Percentiles rank a stretch among this genome's conserved stretches.
Evolutionary conservation across 2,797 vertebrate genomes (phyloP).

Genomic region (Calcarius lapponicus): DNA sequence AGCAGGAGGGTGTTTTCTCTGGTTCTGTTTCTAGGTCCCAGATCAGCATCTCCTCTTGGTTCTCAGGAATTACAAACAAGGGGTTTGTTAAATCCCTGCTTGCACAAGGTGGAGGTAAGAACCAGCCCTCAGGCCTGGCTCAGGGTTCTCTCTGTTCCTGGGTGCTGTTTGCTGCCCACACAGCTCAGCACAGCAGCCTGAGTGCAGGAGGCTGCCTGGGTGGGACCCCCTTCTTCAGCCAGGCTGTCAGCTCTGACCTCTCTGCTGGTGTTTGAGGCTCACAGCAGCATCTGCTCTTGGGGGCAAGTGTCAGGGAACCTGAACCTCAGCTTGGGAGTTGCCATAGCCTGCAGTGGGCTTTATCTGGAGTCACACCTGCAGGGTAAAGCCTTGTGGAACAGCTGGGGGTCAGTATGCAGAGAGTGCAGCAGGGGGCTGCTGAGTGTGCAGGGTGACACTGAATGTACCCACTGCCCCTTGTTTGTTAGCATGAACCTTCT

Average conservation of each 20-base stretch:
- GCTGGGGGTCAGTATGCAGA: neutral
- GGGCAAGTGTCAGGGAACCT: no score
- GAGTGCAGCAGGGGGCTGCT: neutral
- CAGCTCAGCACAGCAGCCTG: rapidly evolving
- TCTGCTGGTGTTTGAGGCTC: rapidly evolving
- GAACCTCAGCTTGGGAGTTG: neutral
- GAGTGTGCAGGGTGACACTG: rapidly evolving
- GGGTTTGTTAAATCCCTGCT: neutral
- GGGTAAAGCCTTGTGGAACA: neutral
- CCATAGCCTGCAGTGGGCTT: neutral
- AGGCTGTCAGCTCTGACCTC: neutral
- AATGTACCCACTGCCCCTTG: rapidly evolving
- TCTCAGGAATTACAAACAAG: rapidly evolving
- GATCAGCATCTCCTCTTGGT: neutral
- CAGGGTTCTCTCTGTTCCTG: neutral
- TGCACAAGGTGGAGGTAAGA: neutral
- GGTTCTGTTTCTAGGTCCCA: neutral
- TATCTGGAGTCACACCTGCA: neutral
- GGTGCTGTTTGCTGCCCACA: neutral
- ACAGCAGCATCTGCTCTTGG: rapidly evolving
- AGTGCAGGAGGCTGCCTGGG: rapidly evolving
- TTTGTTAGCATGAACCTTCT: neutral
- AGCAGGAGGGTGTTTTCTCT: neutral
- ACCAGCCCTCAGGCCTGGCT: neutral
- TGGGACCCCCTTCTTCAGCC: rapidly evolving